phyloP scores from a whole-genome alignment of 2,888 invertebrate species.

The Adineta ricciae region DNA sequence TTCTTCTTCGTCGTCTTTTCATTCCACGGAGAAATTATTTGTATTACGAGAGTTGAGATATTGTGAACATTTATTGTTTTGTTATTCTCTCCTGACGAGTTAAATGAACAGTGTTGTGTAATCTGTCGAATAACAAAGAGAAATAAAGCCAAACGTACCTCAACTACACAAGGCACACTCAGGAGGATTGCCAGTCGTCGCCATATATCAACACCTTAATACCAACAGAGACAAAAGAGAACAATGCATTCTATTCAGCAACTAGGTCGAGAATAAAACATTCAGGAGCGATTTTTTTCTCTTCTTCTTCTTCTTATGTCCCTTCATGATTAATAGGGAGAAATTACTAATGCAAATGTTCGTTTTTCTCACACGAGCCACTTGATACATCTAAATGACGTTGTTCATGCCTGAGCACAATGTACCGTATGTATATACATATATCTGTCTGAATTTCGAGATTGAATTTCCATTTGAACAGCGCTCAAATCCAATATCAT shows the following conservation, averaged over 20 bases:
- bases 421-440: not conserved
- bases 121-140: not conserved
- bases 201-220: not conserved
- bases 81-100: not conserved
- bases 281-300: not conserved
- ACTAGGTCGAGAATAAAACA: not conserved
- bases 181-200: not conserved
- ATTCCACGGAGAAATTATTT: not conserved
- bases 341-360: slow-evolving; percentile 10
- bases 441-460: not conserved
- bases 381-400: not conserved
- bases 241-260: not conserved
- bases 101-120: not conserved
- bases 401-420: not conserved
- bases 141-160: not conserved
- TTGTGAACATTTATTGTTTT: not conserved
- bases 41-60: not conserved
- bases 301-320: not conserved
- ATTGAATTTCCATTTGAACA: not conserved
- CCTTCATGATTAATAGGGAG: not conserved
- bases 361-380: slow-evolving; percentile 1
- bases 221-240: not conserved
- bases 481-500: not conserved
- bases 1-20: not conserved
- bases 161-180: not conserved